These are phyloP conservation scores for Amitus sp. DNA, from an alignment of 2,888 invertebrate species.

Conservation along the genomic window DNA sequence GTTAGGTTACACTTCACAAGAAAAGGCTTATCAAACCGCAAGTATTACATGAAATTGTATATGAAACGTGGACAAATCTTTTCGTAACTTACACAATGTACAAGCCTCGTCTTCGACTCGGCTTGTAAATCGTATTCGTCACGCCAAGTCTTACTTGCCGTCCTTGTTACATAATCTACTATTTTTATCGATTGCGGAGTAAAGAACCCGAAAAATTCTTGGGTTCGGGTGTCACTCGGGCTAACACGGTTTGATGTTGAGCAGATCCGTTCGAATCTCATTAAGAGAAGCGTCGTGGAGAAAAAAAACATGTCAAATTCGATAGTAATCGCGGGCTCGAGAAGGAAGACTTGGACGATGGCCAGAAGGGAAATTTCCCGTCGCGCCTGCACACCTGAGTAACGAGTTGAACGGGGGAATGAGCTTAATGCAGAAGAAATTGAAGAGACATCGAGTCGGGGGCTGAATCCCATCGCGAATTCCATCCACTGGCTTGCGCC, in stretches of 20 bases:
- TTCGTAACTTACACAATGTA: too few relatives aligned
- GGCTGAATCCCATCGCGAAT: conserved; percentile 21
- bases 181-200: background rate
- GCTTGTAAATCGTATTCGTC: too few relatives aligned
- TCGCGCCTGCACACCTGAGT: background rate
- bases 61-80: too few relatives aligned
- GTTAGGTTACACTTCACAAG: too few relatives aligned
- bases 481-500: conserved; percentile 28
- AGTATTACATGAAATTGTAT: too few relatives aligned
- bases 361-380: conserved; percentile 23
- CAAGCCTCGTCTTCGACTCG: too few relatives aligned
- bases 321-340: conserved; percentile 44
- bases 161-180: too few relatives aligned
- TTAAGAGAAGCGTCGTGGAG: conserved; percentile 21
- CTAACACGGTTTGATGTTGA: background rate
- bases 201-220: background rate
- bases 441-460: background rate
- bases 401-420: background rate
- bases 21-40: too few relatives aligned
- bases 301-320: conserved; percentile 34
- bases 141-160: too few relatives aligned
- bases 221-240: background rate
- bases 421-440: background rate
- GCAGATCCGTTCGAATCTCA: conserved; percentile 24
- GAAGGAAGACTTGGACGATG: conserved; percentile 25